Percentiles rank a stretch among this genome's conserved stretches.
Evolutionary conservation across 35 echinoderm and acorn worm species (phyloP).

Genomic region (Acanthaster planci): DNA sequence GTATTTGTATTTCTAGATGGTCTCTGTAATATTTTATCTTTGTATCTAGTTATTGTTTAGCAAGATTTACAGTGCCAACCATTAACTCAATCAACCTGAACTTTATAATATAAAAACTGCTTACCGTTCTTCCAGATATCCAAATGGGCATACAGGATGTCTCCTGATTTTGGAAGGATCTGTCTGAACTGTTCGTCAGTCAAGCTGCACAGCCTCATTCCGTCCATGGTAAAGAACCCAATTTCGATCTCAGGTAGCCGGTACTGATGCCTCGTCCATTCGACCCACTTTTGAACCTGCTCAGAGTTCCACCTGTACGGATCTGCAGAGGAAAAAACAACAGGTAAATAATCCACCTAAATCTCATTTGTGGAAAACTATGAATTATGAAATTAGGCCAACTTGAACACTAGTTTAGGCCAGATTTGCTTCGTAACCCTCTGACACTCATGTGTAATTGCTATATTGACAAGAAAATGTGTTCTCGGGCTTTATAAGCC

Average conservation of each 20-base stretch:
- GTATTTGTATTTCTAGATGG: too few relatives aligned
- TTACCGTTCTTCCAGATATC: constrained; percentile 63
- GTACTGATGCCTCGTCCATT: constrained; percentile 48
- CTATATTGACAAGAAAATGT: too few relatives aligned
- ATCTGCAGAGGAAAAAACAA: constrained; percentile 47
- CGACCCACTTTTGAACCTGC: constrained; percentile 78
- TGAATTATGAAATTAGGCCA: too few relatives aligned
- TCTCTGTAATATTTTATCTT: background rate
- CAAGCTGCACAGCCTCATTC: constrained; percentile 60
- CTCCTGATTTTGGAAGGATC: constrained; percentile 63
- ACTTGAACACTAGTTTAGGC: too few relatives aligned
- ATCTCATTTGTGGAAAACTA: too few relatives aligned
- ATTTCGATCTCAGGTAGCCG: constrained; percentile 57
- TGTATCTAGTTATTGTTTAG: background rate
- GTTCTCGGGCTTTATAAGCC: too few relatives aligned
- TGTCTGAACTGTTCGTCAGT: constrained; percentile 66
- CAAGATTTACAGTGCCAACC: background rate
- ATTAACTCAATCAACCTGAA: too few relatives aligned
- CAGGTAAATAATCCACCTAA: background rate
- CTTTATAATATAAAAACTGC: background rate
- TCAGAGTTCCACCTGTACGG: constrained; percentile 71
- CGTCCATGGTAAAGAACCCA: constrained; percentile 71
- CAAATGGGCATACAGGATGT: constrained; percentile 66
- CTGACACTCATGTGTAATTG: too few relatives aligned
- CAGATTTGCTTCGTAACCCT: too few relatives aligned